Base-by-base conservation (phyloP, 2,888 invertebrate genomes). In the Agelastica alni region DNA sequence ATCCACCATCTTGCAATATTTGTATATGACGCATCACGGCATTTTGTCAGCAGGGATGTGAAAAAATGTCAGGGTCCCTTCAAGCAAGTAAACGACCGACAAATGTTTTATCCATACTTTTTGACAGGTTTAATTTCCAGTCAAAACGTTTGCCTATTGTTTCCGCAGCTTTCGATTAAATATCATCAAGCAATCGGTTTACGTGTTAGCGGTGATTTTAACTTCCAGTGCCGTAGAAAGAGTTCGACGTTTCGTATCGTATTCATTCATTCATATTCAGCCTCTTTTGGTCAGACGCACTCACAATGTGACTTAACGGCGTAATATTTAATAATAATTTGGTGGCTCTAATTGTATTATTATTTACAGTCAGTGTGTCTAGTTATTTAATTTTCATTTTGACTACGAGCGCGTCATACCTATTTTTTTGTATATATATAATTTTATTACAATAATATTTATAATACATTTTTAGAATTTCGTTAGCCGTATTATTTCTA, bases 381-480 rank as follows among this genome's bases (percentile, higher is more conserved):
- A 66, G 63, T 64, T 68, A 67, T 69, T 65, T 63, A 63, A 59
- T 16, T 43, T 37, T 37, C 3, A 12, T 47, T 36, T 66, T 68
- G 70, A 69, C 75, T 76, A 75, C 73, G 74, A 75, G 75, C 75
- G 74, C 71, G 71, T 71, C 69, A 70, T 72, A 72, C 66, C 69
- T 70, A 69, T 67, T 64, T 67, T 64, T 69, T 65, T 67, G 66
- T 72, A 67, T 73, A 67, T 71, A 70, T 70, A 66, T 49, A 68
- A 71, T 73, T 70, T 69, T 47, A 71, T 72, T 71, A 73, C 70
- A 71, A 68, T 69, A 56, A 73, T 70, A 71, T 71, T 71, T 75
- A 75, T 75, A 71, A 75, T 75, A 75, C 75, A 76, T 71, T 76
- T 64, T 77, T 77, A 77, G 77, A 77, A 77, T 77, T 77, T 77